Evolutionary conservation across 2,888 invertebrate species (phyloP), one percentile per base, ranked within the genome.

Genomic region (Frankliniella fusca): DNA sequence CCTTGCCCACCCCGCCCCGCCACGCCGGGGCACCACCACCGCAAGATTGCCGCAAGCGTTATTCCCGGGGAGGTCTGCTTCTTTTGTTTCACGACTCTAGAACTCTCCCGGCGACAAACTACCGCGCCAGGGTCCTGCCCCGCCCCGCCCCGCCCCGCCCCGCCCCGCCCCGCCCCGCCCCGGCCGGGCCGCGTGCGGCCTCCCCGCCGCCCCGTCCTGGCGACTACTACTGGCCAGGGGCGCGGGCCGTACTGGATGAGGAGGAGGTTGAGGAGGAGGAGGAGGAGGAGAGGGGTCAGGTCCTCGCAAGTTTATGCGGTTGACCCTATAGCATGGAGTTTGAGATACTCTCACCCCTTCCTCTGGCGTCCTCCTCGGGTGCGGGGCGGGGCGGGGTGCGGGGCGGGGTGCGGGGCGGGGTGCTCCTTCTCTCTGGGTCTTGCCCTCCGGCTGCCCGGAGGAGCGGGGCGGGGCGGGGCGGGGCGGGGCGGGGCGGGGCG

Each of bases 291-390:
- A 38, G 38, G 20, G 20, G 54, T 15, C 54, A 54, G 54, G 70
- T 27, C 70, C 23, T 76, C 70, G 70, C 27, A 76, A 76, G 70
- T 76, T 76, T 76, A 76, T 76, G 70, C 70, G 70, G 70, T 76
- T 76, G 23, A 76, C 70, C 70, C 70, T 76, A 76, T 76, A 76
- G 70, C 70, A 27, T 76, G 70, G 70, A 76, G 70, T 76, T 76
- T 76, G 70, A 76, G 70, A 23, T 76, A 54, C 27, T 27, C 70
- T 27, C 23, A 23, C 27, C 70, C 70, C 70, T 9, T 12, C 70
- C 70, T 11, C 70, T 23, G 23, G 23, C 70, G 38, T 38, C 38
- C 38, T 38, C 38, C 38, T 38, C 38, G 38, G 38, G 3, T n/a
- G n/a, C 38, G 3, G 38, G 38, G 38, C 38, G 38, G 38, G 38